Evolutionary conservation across 2,113 vertebrate species (phyloP).

Genomic region (Delphinapterus leucas): DNA sequence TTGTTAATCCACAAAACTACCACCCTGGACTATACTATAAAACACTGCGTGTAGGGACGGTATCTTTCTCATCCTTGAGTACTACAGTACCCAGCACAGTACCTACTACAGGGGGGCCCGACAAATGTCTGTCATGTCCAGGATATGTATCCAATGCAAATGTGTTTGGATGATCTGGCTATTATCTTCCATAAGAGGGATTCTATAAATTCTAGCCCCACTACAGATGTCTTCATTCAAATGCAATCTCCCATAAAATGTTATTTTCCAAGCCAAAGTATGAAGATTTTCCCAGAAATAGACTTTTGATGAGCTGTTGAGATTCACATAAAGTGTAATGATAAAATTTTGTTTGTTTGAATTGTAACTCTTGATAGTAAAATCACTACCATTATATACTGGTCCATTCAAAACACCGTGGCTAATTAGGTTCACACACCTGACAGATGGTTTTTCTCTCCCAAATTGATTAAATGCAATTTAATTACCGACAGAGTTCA

Average conservation of each 20-base stretch:
- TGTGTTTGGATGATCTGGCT: background rate
- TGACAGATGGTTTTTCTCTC: slow-evolving; percentile 70
- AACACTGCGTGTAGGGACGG: rapidly evolving
- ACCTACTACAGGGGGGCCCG: rapidly evolving
- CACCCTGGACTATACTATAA: too few relatives aligned
- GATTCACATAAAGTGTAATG: slow-evolving; percentile 3
- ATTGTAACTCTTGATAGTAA: slow-evolving; percentile 18
- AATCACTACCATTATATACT: slow-evolving; percentile 47
- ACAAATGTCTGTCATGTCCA: background rate
- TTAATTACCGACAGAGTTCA: slow-evolving; percentile 55
- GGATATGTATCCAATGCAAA: background rate
- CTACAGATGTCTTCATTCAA: background rate
- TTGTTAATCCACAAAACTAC: background rate
- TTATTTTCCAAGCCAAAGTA: background rate
- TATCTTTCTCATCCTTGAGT: background rate
- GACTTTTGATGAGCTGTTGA: slow-evolving; percentile 37
- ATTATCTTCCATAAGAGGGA: background rate
- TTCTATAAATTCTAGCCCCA: background rate
- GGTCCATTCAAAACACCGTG: background rate
- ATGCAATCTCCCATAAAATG: background rate
- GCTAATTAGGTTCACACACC: slow-evolving; percentile 60
- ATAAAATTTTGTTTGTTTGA: background rate
- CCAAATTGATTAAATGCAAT: slow-evolving; percentile 63
- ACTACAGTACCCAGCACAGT: rapidly evolving
- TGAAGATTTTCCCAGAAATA: slow-evolving; percentile 1